Base-by-base conservation (phyloP, 2,888 invertebrate genomes). In the Melanotus villosus region DNA sequence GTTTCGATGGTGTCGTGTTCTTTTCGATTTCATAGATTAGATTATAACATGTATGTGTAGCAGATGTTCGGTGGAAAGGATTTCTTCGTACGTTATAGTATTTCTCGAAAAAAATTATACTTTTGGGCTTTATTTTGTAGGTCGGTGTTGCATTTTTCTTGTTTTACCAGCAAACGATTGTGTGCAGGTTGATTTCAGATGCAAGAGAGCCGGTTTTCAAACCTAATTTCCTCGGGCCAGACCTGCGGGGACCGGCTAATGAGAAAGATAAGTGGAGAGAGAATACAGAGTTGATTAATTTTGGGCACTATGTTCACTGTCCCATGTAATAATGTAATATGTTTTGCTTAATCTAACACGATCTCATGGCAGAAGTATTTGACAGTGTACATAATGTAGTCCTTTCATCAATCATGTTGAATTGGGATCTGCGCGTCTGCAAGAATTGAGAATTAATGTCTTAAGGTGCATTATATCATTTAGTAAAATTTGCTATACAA, bases 251-350 rank as follows among this genome's bases (percentile, higher is more conserved):
- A 74, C 74, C 71, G 75, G 74, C 75, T 77, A 77, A 77, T 77
- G 76, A 77, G 77, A 76, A 75, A 77, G 75, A 75, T 76, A 73
- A 76, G 75, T 70, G 75, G 75, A 70, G 67, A 73, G 65, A 72
- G 72, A 68, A 73, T 73, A 72, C 67, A 63, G 68, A 72, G 74
- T 71, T 77, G 76, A 77, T 77, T 77, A 77, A 77, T 76, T 75
- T 75, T 69, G 75, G 73, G 71, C 65, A 75, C 73, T 76, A 73
- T 72, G 74, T 73, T 70, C 68, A 72, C 73, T 70, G 68, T 73
- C 75, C 72, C 71, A 68, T 71, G 69, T 75, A 75, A 75, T 76
- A 77, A 75, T 72, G 73, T 72, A 75, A 75, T 76, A 75, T 71
- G 75, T 75, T 76, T 71, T 69, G 72, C 56, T 71, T 73, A 74